phyloP scores from a whole-genome alignment of 2,888 invertebrate species.

The Bombylius major region DNA sequence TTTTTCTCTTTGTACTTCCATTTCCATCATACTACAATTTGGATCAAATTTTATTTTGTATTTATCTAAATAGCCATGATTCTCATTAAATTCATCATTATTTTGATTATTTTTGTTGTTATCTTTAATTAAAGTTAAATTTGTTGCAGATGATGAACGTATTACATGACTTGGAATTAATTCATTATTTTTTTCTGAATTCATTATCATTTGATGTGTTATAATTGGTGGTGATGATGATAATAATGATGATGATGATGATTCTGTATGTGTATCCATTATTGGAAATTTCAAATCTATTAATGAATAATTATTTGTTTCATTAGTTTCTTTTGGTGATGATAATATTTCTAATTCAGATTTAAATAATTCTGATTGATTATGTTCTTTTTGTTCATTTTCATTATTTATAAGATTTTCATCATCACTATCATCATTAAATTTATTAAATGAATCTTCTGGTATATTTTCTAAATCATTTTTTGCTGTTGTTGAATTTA shows the following conservation, averaged over 20 bases:
- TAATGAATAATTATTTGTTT: not conserved
- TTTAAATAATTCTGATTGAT: too few species aligned
- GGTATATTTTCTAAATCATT: too few species aligned
- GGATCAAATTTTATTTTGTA: constrained; percentile 34
- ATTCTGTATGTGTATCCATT: not conserved
- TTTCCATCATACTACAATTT: constrained; percentile 36
- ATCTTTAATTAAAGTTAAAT: not conserved
- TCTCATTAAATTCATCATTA: not conserved
- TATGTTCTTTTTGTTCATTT: too few species aligned
- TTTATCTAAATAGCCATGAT: not conserved
- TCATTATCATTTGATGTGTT: not conserved
- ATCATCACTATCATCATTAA: too few species aligned
- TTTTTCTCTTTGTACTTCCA: constrained; percentile 36
- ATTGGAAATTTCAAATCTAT: not conserved
- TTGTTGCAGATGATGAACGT: not conserved
- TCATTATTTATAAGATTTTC: too few species aligned
- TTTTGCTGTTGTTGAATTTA: too few species aligned
- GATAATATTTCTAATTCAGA: too few species aligned
- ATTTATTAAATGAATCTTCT: too few species aligned
- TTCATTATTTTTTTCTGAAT: not conserved
- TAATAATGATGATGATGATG: not conserved
- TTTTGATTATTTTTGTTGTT: not conserved
- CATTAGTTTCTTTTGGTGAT: not conserved
- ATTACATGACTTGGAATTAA: too few species aligned
- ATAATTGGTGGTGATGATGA: not conserved